Base-by-base conservation (phyloP, 2,888 invertebrate genomes). In the Hypolimnas misippus region DNA sequence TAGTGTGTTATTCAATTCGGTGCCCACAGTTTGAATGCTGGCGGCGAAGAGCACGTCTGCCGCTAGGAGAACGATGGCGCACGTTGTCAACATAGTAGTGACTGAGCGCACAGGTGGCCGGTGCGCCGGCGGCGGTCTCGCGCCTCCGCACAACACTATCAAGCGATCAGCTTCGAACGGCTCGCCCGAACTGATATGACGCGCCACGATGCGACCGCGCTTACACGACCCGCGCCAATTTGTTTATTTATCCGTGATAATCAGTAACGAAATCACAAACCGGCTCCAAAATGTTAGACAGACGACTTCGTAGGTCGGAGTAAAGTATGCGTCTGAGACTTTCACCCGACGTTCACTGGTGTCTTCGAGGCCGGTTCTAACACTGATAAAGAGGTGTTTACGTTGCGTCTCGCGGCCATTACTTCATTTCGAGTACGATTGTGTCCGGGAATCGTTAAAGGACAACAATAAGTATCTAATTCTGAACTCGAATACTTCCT, bases 291-390 rank as follows among this genome's bases (percentile, higher is more conserved):
- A 67, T 72, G 70, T 65, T 71, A 73, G 70, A 69, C 74, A 68
- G 70, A 75, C 90, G 89, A 83, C 83, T 81, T 82, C 73, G 74
- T 83, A 74, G 77, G 78, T 82, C 78, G 84, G 80, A 73, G 79
- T 77, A 76, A 74, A 73, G 75, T 79, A 78, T 83, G 81, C 86
- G 87, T 89, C 89, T 91, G 87, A 75, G 81, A 89, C 91, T 92
- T 91, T 92, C 91, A 90, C 89, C 83, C 73, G 79, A 70, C 82
- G 78, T 77, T 79, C 75, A 80, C 71, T 77, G 78, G 77, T 81
- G 83, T 77, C 83, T 79, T 68, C 73, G 81, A 78, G 84, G 86
- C 86, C 86, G 83, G 84, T 83, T 83, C 81, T 78, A 77, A 78
- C 84, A 86, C 80, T 83, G 87, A 87, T 89, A 87, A 81, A 84